Evolutionary conservation across 2,888 invertebrate genomes (phyloP), one percentile per base, ranked within the genome.

Genomic region (Drosophila demipolita): DNA sequence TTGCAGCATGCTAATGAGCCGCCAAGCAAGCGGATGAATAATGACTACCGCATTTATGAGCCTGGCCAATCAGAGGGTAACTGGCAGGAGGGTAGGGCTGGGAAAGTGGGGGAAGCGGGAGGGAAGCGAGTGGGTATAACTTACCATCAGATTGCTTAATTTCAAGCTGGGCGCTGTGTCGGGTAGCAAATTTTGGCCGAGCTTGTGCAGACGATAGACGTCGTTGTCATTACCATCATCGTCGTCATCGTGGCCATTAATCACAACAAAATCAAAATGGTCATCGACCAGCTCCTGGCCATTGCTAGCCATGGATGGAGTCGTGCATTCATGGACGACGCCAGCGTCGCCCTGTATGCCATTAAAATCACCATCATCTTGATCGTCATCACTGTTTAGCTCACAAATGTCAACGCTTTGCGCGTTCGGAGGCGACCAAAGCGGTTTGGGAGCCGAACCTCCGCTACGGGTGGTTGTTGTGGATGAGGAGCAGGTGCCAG

Each of bases 111-210:
- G 11, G 17, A 50, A 35, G 50, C 26, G 33, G 55, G 40, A 4
- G 42, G 60, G n/a, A 38, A 35, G 49, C 33, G 8, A 40, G 63
- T 58, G 55, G 70, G 55, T 40, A 73, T 65, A 73, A 91, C 92
- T 93, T 91, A 93, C 93, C 93, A 93, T 93, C 83, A 93, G 92
- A 89, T 93, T 92, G 85, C 93, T 93, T 84, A 93, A 92, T 91
- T 93, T 93, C 70, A 92, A 83, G 78, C 93, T 93, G 66, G 93
- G 93, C 81, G 92, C 91, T 73, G 92, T 92, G 85, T 91, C 91
- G 79, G 91, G 89, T 80, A 92, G 82, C 81, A 90, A 91, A 86
- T 91, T 88, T 78, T 82, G 88, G 64, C 78, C 79, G 62, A 80
- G 73, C 71, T 80, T 87, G 75, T 78, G 76, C 75, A 82, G 82